A percentile compares a stretch with the other conserved stretches of the same genome.
These are phyloP conservation scores for Tragelaphus oryx DNA, from an alignment of 2,797 vertebrate genomes.

Conservation along the genomic window DNA sequence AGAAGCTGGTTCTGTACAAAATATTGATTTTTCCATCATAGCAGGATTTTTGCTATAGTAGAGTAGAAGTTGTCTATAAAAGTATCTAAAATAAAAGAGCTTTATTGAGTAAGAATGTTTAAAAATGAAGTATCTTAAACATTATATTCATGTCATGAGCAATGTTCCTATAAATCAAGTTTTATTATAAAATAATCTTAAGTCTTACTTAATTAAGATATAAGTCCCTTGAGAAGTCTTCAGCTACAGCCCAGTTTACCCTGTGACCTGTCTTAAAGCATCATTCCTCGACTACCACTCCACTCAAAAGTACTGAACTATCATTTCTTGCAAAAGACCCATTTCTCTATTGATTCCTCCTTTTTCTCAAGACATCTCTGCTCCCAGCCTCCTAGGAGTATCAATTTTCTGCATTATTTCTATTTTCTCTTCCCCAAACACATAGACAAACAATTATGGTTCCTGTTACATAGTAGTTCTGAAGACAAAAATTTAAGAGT, in stretches of 20 bases:
- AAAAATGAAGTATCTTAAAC: constrained; percentile 9
- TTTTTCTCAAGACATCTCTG: neutral
- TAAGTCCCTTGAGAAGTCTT: neutral
- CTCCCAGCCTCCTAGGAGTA: neutral
- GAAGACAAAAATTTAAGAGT: neutral
- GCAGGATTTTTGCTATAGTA: constrained; percentile 89
- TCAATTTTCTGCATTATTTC: neutral
- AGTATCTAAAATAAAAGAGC: constrained; percentile 85
- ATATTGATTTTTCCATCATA: constrained; percentile 89
- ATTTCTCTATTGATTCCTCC: neutral
- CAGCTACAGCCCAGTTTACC: neutral
- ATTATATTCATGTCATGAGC: neutral
- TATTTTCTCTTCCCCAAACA: neutral
- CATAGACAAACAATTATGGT: neutral
- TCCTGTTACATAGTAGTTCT: neutral
- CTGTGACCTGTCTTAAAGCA: neutral
- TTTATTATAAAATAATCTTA: neutral
- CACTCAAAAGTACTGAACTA: neutral
- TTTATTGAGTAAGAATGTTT: neutral
- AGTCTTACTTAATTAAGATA: neutral
- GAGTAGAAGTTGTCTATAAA: constrained; percentile 93
- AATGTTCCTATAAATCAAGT: neutral
- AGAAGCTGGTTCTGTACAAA: constrained; percentile 83
- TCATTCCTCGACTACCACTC: neutral
- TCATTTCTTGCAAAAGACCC: neutral